Evolutionary conservation across 1,140 invertebrate genomes (phyloP).

Genomic region (Leptopilina clavipes): DNA sequence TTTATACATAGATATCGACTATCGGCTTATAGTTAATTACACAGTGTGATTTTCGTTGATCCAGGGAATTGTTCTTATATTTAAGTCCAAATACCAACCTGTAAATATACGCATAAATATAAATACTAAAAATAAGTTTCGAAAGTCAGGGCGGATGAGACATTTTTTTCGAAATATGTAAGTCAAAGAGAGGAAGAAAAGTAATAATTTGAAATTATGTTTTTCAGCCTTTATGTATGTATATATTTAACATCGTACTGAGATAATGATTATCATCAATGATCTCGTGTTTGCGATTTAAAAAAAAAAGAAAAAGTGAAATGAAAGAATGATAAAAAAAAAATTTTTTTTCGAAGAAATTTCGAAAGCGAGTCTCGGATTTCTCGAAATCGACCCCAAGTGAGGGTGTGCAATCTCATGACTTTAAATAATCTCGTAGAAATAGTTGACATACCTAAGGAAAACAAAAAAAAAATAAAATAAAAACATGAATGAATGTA

Average conservation of each 20-base stretch:
- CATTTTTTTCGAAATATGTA: background rate
- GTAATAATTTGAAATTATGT: background rate
- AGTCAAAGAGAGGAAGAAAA: slow-evolving; percentile 22
- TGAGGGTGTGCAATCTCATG: slow-evolving; percentile 71
- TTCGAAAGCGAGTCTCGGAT: slow-evolving; percentile 20
- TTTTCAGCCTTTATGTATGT: slow-evolving; percentile 14
- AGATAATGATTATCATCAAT: slow-evolving; percentile 31
- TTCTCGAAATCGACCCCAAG: slow-evolving; percentile 40
- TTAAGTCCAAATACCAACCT: slow-evolving; percentile 61
- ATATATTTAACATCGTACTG: background rate
- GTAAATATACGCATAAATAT: slow-evolving; percentile 49
- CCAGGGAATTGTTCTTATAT: slow-evolving; percentile 73
- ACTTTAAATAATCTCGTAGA: slow-evolving; percentile 72
- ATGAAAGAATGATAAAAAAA: slow-evolving; percentile 37
- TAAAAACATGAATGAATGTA: slow-evolving; percentile 62
- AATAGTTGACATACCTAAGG: slow-evolving; percentile 66
- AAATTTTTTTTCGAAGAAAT: background rate
- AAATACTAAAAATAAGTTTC: slow-evolving; percentile 6
- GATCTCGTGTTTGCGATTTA: slow-evolving; percentile 5
- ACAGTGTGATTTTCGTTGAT: slow-evolving; percentile 71
- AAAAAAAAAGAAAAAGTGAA: slow-evolving; percentile 28
- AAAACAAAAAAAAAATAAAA: slow-evolving; percentile 37
- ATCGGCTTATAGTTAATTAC: slow-evolving; percentile 55
- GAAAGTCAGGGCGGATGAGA: slow-evolving; percentile 2
- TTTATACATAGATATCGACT: slow-evolving; percentile 66